Percentiles rank a stretch among this genome's conserved stretches.
Evolutionary conservation across 2,888 invertebrate genomes (phyloP).

Genomic region (Tolmerus cingulatus): DNA sequence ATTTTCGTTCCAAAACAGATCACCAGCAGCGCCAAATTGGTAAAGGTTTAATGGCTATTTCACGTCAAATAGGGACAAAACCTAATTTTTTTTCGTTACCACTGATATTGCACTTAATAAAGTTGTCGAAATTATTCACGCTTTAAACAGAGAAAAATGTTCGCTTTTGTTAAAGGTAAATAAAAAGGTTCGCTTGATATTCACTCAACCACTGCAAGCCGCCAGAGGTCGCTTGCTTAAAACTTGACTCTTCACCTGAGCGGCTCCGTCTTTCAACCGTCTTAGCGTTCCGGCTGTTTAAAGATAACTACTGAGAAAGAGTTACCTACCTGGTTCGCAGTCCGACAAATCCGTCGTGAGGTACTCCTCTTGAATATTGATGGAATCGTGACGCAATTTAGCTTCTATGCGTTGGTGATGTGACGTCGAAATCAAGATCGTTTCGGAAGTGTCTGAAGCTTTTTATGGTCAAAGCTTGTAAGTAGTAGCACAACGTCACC

Average conservation of each 20-base stretch:
- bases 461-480: constrained; percentile 22
- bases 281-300: not conserved
- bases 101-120: not conserved
- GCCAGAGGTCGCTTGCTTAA: not conserved
- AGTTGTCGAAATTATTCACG: not conserved
- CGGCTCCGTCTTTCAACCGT: constrained; percentile 6
- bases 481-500: not conserved
- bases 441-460: not conserved
- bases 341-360: not conserved
- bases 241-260: not conserved
- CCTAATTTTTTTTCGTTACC: not conserved
- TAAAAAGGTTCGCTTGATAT: not conserved
- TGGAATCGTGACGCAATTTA: not conserved
- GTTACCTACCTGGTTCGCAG: not conserved
- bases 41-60: not conserved
- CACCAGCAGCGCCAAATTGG: not conserved
- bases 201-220: not conserved
- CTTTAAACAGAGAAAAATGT: not conserved
- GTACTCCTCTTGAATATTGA: constrained; percentile 2
- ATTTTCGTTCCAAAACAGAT: not conserved
- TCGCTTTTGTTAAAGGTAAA: not conserved
- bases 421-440: not conserved
- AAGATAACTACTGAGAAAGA: constrained; percentile 10
- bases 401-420: not conserved
- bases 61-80: not conserved